Conservation (phyloP, 2,888 invertebrate species). For the Iselma pallidipennis region DNA sequence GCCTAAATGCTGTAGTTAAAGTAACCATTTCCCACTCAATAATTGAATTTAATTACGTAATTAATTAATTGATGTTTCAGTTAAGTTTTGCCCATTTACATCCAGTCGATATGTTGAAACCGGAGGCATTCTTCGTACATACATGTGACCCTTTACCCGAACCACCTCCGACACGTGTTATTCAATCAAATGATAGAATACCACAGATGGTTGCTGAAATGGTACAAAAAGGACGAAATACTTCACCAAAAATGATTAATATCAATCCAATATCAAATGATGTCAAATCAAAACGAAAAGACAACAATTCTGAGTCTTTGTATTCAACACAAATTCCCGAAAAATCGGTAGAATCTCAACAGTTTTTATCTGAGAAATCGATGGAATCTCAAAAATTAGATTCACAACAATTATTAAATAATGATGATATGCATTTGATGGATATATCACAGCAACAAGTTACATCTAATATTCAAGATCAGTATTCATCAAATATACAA, state of each 20-base stretch:
- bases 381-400: too few species aligned
- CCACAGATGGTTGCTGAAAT: slow-evolving; percentile 50
- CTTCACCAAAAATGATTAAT: slow-evolving; percentile 36
- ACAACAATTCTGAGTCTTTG: slow-evolving; percentile 1
- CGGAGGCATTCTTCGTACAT: slow-evolving; percentile 52
- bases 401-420: too few species aligned
- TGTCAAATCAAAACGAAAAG: slow-evolving; percentile 3
- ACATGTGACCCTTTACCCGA: slow-evolving; percentile 49
- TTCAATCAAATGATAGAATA: slow-evolving; percentile 45
- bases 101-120: slow-evolving; percentile 40
- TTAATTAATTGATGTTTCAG: slow-evolving; percentile 37
- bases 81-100: slow-evolving; percentile 53
- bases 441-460: background rate
- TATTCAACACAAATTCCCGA: slow-evolving; percentile 12
- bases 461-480: slow-evolving; percentile 12
- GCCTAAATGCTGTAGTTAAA: slow-evolving; percentile 53
- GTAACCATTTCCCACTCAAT: slow-evolving; percentile 35
- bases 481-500: slow-evolving; percentile 13
- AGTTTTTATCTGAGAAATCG: too few species aligned
- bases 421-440: background rate
- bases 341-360: slow-evolving; percentile 10
- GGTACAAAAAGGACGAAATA: slow-evolving; percentile 47
- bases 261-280: slow-evolving; percentile 16
- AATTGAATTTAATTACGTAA: background rate
- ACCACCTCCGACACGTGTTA: slow-evolving; percentile 39